Percentiles rank a stretch among this genome's conserved stretches.
phyloP scores from a whole-genome alignment of 1,140 invertebrate species.

The Danaus plexippus region DNA sequence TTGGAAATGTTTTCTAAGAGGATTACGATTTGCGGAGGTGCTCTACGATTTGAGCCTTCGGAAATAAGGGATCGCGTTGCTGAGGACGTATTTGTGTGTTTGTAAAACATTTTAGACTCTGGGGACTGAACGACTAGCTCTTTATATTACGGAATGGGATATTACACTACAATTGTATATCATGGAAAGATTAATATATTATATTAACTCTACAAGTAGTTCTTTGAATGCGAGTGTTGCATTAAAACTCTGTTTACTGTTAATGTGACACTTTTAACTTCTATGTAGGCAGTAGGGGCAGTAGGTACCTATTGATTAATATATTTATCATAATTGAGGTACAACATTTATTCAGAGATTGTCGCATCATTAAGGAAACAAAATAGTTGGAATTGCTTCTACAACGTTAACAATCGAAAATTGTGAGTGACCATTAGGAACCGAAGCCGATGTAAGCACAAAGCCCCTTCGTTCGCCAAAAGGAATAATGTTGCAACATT shows the following conservation, averaged over 20 bases:
- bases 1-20: conserved; percentile 72
- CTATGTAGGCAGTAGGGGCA: no score
- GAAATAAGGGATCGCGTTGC: conserved; percentile 51
- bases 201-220: no score
- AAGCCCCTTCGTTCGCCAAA: conserved; percentile 23
- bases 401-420: conserved; percentile 29
- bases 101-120: conserved; percentile 9
- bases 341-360: no score
- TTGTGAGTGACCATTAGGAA: conserved; percentile 32
- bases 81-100: conserved; percentile 25
- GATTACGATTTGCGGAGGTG: conserved; percentile 69
- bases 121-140: no score
- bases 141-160: no score
- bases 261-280: no score
- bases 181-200: no score
- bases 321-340: no score
- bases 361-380: background rate
- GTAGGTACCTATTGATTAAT: no score
- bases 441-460: conserved; percentile 28
- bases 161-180: no score
- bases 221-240: no score
- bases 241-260: no score
- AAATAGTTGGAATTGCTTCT: conserved; percentile 17
- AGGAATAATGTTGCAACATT: conserved; percentile 26
- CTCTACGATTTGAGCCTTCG: conserved; percentile 45